A percentile compares a stretch with the other conserved stretches of the same genome.
Evolutionary conservation across 2,797 vertebrate species (phyloP).

Genomic region (Philypnodon macrostomus): DNA sequence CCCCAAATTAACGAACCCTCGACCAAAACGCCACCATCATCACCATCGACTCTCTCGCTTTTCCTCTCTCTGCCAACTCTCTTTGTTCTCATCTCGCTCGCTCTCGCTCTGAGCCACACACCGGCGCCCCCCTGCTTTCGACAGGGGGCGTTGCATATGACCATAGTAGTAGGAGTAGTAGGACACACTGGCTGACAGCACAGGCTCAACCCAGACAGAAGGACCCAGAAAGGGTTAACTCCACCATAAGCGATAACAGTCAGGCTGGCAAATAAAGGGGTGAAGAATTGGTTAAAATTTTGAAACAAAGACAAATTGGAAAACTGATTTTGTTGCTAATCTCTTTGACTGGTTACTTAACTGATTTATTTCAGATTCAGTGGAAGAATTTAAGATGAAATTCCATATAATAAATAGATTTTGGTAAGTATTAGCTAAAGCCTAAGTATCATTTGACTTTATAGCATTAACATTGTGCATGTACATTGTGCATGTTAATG

Average conservation of each 20-base stretch:
- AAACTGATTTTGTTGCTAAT: conserved; percentile 52
- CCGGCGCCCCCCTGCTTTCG: conserved; percentile 49
- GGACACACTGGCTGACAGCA: conserved; percentile 92
- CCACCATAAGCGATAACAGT: conserved; percentile 98
- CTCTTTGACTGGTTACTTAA: conserved; percentile 35
- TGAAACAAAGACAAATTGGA: conserved; percentile 71
- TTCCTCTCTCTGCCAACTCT: conserved; percentile 76
- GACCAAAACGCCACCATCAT: conserved; percentile 76
- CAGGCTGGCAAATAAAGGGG: conserved; percentile 99
- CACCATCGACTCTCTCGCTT: conserved; percentile 19
- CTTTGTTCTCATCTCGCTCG: conserved; percentile 74
- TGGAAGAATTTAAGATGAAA: conserved; percentile 26
- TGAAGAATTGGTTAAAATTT: conserved; percentile 99
- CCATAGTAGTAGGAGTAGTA: conserved; percentile 74
- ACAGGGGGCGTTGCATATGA: conserved; percentile 63
- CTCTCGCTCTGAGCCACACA: conserved; percentile 72
- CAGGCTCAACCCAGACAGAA: conserved; percentile 98
- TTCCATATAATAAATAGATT: conserved; percentile 20
- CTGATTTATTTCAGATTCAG: conserved; percentile 42
- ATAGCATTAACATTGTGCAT: conserved; percentile 27
- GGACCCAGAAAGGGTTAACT: conserved; percentile 98
- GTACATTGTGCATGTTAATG: conserved; percentile 39
- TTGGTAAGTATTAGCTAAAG: conserved; percentile 20
- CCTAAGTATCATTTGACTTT: conserved; percentile 18
- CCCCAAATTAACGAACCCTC: conserved; percentile 82